Evolutionary conservation across 1,140 invertebrate species (phyloP).

Genomic region (Idris sp.): DNA sequence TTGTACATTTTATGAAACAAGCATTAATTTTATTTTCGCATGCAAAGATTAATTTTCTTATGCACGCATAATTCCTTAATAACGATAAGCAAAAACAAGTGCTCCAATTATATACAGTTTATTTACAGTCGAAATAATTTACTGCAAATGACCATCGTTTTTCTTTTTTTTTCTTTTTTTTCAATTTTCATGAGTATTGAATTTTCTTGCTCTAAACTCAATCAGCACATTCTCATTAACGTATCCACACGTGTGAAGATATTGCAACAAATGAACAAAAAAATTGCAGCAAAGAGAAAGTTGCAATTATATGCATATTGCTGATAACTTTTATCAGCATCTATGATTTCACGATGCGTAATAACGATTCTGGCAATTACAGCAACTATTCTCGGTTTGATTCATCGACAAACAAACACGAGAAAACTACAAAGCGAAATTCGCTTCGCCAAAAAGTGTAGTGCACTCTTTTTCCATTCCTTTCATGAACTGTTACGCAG

Average conservation of each 20-base stretch:
- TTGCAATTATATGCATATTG: too few relatives aligned
- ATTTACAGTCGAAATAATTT: constrained; percentile 26
- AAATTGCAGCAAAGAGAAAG: too few relatives aligned
- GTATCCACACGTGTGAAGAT: too few relatives aligned
- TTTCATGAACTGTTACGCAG: constrained; percentile 1
- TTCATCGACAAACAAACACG: constrained; percentile 11
- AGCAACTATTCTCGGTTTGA: constrained; percentile 2
- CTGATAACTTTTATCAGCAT: constrained; percentile 29
- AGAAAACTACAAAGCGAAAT: constrained; percentile 16
- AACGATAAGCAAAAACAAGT: constrained; percentile 11
- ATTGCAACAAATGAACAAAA: too few relatives aligned
- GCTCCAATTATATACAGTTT: constrained; percentile 30
- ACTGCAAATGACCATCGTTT: too few relatives aligned
- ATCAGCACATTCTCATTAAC: too few relatives aligned
- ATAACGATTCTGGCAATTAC: constrained; percentile 37
- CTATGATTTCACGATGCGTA: constrained; percentile 20
- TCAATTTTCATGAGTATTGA: too few relatives aligned
- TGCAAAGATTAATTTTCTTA: constrained; percentile 26
- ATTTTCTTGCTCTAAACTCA: too few relatives aligned
- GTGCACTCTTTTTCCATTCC: neutral
- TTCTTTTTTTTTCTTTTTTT: too few relatives aligned
- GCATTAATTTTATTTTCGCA: constrained; percentile 2
- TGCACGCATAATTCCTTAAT: constrained; percentile 26
- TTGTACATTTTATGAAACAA: too few relatives aligned
- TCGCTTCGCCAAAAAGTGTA: constrained; percentile 6